phyloP scores from a whole-genome alignment of 2,797 vertebrate species.

The Rhinella marina region DNA sequence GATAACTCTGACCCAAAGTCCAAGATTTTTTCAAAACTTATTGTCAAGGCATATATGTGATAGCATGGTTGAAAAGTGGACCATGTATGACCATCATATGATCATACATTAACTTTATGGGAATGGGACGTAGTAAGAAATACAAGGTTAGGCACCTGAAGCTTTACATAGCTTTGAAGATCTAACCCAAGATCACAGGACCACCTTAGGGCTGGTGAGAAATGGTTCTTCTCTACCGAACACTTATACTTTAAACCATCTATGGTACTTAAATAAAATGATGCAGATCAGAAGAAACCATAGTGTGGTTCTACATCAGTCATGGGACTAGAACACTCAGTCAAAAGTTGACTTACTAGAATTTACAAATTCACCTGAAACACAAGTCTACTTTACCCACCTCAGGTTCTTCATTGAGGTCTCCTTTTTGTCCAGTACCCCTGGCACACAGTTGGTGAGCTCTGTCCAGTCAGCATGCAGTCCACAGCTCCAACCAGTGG shows the following conservation, averaged over 20 bases:
- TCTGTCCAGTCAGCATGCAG: slow-evolving; percentile 99
- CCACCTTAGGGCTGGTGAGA: neutral
- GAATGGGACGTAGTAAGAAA: neutral
- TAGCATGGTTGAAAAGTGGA: neutral
- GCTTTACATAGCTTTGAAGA: neutral
- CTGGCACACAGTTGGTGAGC: slow-evolving; percentile 97
- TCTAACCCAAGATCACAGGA: neutral
- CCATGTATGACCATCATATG: neutral
- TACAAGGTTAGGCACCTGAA: neutral
- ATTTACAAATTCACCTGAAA: neutral
- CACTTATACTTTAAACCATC: neutral
- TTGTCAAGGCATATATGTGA: too few relatives aligned
- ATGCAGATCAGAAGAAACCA: neutral
- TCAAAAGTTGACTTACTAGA: neutral
- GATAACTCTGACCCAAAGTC: neutral
- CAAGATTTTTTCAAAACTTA: too few relatives aligned
- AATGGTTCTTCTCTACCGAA: neutral
- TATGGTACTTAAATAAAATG: neutral
- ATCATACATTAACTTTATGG: neutral
- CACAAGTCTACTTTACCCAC: slow-evolving; percentile 46
- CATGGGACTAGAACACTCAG: neutral
- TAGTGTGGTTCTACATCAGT: neutral
- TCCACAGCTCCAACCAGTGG: slow-evolving; percentile 98
- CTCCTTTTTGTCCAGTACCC: slow-evolving; percentile 94
- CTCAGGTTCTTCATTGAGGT: slow-evolving; percentile 73